phyloP scores from a whole-genome alignment of 2,113 vertebrate genomes.

The Peromyscus polionotus region DNA sequence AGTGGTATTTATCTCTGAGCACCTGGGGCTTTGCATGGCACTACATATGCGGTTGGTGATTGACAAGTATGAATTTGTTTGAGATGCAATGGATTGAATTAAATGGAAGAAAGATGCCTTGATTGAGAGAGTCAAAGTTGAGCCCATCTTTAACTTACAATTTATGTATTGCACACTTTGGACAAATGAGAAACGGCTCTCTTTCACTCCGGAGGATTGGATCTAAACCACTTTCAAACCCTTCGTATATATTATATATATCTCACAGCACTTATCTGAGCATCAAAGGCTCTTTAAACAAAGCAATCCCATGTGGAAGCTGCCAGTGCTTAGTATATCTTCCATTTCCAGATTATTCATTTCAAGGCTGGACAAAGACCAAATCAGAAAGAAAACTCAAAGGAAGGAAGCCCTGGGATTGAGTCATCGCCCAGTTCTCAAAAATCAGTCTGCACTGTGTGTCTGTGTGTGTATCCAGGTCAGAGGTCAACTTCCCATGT shows the following conservation, averaged over 20 bases:
- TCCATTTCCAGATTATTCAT: constrained; percentile 83
- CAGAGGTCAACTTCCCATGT: not conserved
- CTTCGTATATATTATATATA: constrained; percentile 52
- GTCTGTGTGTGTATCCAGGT: not conserved
- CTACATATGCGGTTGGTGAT: not conserved
- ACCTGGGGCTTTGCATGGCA: too few relatives aligned
- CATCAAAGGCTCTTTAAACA: constrained; percentile 84
- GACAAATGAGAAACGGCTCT: constrained; percentile 82
- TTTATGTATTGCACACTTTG: constrained; percentile 81
- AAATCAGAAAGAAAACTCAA: not conserved
- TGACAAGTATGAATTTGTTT: not conserved
- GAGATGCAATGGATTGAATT: not conserved
- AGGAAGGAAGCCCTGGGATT: not conserved
- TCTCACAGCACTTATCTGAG: constrained; percentile 84
- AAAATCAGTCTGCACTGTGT: not conserved
- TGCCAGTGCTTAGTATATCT: constrained; percentile 79
- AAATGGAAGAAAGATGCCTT: constrained; percentile 67
- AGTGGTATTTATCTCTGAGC: not conserved
- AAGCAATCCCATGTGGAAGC: constrained; percentile 82
- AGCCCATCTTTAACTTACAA: constrained; percentile 77
- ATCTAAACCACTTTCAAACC: constrained; percentile 84
- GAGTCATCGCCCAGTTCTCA: not conserved
- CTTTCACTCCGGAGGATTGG: constrained; percentile 85
- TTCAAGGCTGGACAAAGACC: constrained; percentile 83
- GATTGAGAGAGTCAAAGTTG: constrained; percentile 67